Conservation (phyloP, 2,888 invertebrate genomes). For the Acanthosoma haemorrhoidale region DNA sequence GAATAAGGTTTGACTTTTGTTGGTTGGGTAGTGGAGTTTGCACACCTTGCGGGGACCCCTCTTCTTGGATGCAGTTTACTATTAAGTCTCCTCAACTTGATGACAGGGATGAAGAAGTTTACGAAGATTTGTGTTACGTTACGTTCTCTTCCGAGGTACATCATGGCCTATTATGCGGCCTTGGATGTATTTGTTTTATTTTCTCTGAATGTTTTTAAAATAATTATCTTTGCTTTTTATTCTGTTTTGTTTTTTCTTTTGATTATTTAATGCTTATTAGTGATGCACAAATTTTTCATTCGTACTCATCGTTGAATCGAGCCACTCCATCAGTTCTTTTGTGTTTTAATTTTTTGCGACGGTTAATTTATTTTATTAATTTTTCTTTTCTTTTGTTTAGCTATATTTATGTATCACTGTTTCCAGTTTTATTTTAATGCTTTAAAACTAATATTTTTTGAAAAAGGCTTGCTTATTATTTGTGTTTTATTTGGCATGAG, state of each 20-base stretch:
- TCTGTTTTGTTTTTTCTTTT: slow-evolving; percentile 32
- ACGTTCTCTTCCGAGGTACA: slow-evolving; percentile 71
- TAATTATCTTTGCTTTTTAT: slow-evolving; percentile 38
- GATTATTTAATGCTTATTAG: too few relatives aligned
- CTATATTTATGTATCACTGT: not conserved
- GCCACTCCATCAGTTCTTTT: not conserved
- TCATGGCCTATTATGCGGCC: slow-evolving; percentile 29
- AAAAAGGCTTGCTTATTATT: slow-evolving; percentile 1
- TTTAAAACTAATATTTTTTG: not conserved
- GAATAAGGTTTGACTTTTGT: not conserved
- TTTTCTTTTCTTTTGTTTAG: not conserved
- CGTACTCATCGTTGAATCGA: not conserved
- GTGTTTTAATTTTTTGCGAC: not conserved
- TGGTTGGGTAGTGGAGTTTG: slow-evolving; percentile 31
- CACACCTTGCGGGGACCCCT: slow-evolving; percentile 47
- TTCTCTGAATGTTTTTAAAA: slow-evolving; percentile 38
- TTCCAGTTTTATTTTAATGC: not conserved
- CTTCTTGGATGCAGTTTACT: slow-evolving; percentile 60
- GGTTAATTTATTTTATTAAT: too few relatives aligned
- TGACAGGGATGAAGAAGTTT: slow-evolving; percentile 66
- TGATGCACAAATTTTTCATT: not conserved
- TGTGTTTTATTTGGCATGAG: slow-evolving; percentile 31
- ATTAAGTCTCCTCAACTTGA: slow-evolving; percentile 57
- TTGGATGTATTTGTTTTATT: slow-evolving; percentile 36
- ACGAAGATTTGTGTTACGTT: slow-evolving; percentile 83